Base-by-base conservation (phyloP, 2,113 vertebrate genomes). In the Bos javanicus region DNA sequence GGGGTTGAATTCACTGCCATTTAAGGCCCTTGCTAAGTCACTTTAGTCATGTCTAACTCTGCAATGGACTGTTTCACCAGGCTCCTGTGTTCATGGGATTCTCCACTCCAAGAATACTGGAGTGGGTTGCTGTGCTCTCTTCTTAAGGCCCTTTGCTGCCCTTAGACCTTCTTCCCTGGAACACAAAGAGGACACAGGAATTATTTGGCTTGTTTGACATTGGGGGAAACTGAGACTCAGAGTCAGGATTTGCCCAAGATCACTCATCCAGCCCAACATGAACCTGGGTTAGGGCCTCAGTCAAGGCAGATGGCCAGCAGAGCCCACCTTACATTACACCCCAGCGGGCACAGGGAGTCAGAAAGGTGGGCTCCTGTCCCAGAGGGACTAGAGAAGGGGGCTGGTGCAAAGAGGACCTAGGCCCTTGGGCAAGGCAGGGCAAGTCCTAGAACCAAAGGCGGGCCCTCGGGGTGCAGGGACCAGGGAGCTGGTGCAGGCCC, bases 381-480 rank as follows among this genome's bases (percentile, higher is more conserved):
- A 33, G 52, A 36, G 21, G 12, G 46, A 33, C 3, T 7, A 36
- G 83, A 26, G 89, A 71, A 71, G 81, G 23, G 19, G 3, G 46
- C 26, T 3, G 26, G 16, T 82, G 26, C 5, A 36, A 39, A 76
- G 54, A 52, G 33, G 17, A 43, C 50, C 7, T 6, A 1, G 33
- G 52, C 25, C 43, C 21, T 21, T 2, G 1, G 43, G 28, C 26
- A 50, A 43, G 50, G 23, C 4, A 1, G 21, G 50, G n/a, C 1
- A 19, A 78, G 8, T 13, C 87, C 82, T 30, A n/a, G 28, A 21
- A 81, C 39, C 57, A 33, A 39, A 59, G 11, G 13, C 2, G 1
- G 15, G 39, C 7, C 2, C 62, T 60, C 1, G 0, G 33, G 11
- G n/a, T 6, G 2, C 7, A 12, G 0, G 59, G 50, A 17, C 3